These are phyloP conservation scores for Acipenser oxyrinchus DNA, from an alignment of 2,797 vertebrate genomes.

Conservation along the genomic window DNA sequence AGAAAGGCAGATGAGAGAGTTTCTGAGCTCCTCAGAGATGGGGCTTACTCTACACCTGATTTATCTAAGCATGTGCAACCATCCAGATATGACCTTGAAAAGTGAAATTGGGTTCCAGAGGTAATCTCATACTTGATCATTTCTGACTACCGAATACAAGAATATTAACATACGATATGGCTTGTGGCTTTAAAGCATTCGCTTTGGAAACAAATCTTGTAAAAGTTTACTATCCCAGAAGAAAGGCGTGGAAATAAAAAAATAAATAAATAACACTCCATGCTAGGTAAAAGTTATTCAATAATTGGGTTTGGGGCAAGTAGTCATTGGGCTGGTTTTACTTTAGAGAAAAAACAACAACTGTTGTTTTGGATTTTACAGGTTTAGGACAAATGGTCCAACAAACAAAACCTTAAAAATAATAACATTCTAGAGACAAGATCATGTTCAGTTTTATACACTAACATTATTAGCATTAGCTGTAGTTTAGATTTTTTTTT, in stretches of 20 bases:
- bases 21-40: constrained; percentile 50
- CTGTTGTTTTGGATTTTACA: too few relatives aligned
- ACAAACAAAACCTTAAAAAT: too few relatives aligned
- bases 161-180: constrained; percentile 25
- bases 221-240: not conserved
- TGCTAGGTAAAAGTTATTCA: too few relatives aligned
- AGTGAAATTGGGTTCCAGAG: constrained; percentile 39
- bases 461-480: too few relatives aligned
- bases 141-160: constrained; percentile 23
- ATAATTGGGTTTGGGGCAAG: too few relatives aligned
- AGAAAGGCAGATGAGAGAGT: constrained; percentile 55
- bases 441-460: too few relatives aligned
- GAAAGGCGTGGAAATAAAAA: not conserved
- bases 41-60: constrained; percentile 54
- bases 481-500: too few relatives aligned
- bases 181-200: constrained; percentile 13
- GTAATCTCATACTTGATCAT: constrained; percentile 46
- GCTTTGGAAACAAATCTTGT: not conserved
- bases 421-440: too few relatives aligned
- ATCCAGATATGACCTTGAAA: constrained; percentile 56
- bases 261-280: too few relatives aligned
- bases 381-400: too few relatives aligned
- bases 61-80: constrained; percentile 50
- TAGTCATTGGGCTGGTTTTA: too few relatives aligned
- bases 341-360: too few relatives aligned